These are phyloP conservation scores for Glyphotaelius pellucidus DNA, from an alignment of 2,888 invertebrate species.

Conservation along the genomic window DNA sequence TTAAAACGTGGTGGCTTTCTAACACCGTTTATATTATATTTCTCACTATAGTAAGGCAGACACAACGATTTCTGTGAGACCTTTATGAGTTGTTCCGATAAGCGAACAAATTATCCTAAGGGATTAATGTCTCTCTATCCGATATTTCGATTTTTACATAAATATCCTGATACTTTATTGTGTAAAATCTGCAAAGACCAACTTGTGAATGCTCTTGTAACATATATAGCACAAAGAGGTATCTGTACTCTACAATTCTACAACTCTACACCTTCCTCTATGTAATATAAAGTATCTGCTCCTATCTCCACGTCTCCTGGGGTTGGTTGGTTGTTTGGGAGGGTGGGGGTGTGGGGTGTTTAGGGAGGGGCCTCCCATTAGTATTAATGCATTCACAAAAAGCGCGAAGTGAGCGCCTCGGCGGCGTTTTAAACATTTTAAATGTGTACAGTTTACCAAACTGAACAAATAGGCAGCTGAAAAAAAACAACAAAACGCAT, in stretches of 20 bases:
- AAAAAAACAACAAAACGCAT: not conserved
- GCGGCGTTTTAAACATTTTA: conserved; percentile 65
- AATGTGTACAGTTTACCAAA: conserved; percentile 57
- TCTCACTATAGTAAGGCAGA: too few relatives aligned
- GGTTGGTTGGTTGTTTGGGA: not conserved
- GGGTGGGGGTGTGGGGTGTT: not conserved
- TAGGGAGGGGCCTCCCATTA: conserved; percentile 44
- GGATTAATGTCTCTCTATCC: too few relatives aligned
- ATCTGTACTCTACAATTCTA: not conserved
- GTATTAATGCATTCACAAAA: conserved; percentile 65
- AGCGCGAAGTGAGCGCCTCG: conserved; percentile 62
- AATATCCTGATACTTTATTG: too few relatives aligned
- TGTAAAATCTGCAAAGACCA: too few relatives aligned
- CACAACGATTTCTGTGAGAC: too few relatives aligned
- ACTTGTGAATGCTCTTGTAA: not conserved
- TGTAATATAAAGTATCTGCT: too few relatives aligned
- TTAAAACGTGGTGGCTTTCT: too few relatives aligned
- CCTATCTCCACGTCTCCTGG: not conserved
- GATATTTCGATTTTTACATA: too few relatives aligned
- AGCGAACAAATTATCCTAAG: too few relatives aligned
- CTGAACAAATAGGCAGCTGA: not conserved
- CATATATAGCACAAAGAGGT: not conserved
- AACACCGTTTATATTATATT: too few relatives aligned
- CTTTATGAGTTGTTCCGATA: too few relatives aligned
- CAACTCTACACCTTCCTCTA: not conserved